Conservation (phyloP, 2,113 vertebrate species). For the Tor tambroides region DNA sequence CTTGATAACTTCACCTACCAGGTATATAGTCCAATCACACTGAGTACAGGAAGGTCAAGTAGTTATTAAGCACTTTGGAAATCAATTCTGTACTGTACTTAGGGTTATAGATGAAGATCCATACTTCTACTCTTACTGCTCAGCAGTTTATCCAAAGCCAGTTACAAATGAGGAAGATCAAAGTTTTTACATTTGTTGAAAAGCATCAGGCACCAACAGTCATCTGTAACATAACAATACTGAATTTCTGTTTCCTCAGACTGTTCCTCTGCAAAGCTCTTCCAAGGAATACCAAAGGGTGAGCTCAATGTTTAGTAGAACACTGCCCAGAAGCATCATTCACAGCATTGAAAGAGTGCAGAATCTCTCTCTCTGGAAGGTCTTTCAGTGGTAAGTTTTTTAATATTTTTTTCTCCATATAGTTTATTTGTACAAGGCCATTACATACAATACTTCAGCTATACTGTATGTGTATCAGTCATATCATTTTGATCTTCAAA, state of each 20-base stretch:
- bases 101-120: not conserved
- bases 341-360: conserved; percentile 81
- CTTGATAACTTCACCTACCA: conserved; percentile 80
- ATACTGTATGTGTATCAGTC: not conserved
- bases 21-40: conserved; percentile 69
- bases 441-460: not conserved
- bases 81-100: not conserved
- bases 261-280: conserved; percentile 64
- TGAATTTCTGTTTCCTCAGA: conserved; percentile 67
- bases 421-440: not conserved
- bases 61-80: not conserved
- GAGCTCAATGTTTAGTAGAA: conserved; percentile 72
- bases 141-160: not conserved
- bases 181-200: not conserved
- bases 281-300: conserved; percentile 70
- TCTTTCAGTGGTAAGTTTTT: conserved; percentile 90
- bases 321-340: conserved; percentile 77
- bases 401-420: too few species aligned
- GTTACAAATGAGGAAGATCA: not conserved
- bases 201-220: not conserved
- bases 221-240: not conserved
- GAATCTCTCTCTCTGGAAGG: conserved; percentile 81
- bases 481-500: not conserved
- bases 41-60: not conserved
- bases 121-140: not conserved